phyloP scores from a whole-genome alignment of 1,140 invertebrate species.

The Formica exsecta region DNA sequence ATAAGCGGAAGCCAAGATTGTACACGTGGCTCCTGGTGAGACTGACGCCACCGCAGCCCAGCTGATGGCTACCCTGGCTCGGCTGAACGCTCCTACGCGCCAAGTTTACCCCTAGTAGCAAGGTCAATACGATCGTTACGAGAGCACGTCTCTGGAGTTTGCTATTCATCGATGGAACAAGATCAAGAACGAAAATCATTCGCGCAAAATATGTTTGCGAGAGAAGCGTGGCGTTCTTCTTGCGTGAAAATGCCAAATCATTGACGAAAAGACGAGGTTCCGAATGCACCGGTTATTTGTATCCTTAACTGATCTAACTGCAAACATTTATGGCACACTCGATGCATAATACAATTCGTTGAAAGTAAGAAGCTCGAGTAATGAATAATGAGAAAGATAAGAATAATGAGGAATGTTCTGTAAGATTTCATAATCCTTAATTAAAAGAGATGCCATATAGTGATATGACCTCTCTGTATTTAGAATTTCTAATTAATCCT shows the following conservation, averaged over 20 bases:
- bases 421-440: background rate
- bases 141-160: constrained; percentile 12
- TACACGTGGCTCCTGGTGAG: constrained; percentile 93
- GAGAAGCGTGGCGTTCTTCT: constrained; percentile 24
- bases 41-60: constrained; percentile 86
- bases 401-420: background rate
- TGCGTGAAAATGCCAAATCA: background rate
- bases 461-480: background rate
- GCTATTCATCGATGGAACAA: constrained; percentile 11
- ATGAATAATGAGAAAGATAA: background rate
- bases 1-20: constrained; percentile 90
- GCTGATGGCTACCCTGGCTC: constrained; percentile 87
- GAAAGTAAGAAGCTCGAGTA: background rate
- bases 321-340: background rate
- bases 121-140: constrained; percentile 8
- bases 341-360: background rate
- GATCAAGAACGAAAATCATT: background rate
- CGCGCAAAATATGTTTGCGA: background rate
- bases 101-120: background rate
- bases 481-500: background rate
- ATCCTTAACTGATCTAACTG: constrained; percentile 13
- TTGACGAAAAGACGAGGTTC: constrained; percentile 23
- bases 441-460: background rate
- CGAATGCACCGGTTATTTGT: constrained; percentile 29
- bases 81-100: constrained; percentile 76